Evolutionary conservation across 2,113 vertebrate species (phyloP), one percentile per base, ranked within the genome.

Genomic region (Bubo blakistoni): DNA sequence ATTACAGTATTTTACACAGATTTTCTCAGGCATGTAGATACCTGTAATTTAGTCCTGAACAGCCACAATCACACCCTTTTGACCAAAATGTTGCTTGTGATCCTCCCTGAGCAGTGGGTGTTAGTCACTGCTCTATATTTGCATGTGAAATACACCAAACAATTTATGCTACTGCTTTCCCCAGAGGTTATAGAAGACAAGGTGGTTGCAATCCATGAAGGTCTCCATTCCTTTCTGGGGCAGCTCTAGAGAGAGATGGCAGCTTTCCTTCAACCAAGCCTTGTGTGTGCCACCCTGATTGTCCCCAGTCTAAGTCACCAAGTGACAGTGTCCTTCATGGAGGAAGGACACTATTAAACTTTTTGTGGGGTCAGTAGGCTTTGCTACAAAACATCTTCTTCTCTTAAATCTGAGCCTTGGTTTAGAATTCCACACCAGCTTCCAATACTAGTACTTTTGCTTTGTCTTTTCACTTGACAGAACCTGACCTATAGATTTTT

Each of bases 71-170:
- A 21, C 40, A 86, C 3, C 2, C 7, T 81, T 87, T 79, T 57
- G 27, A 81, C 34, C 52, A 51, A n/a, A n/a, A 13, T 55, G 19
- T 65, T 79, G 6, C 19, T 59, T 44, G 7, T 49, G 67, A 72
- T 49, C 22, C 3, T 3, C 10, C 25, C 16, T 1, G 4, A 80
- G 25, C 5, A 26, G 7, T 29, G 38, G 0, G 5, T 32, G 47
- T 27, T 79, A 42, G 47, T 63, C 17, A 67, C 40, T 0, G 13
- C 19, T 71, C 38, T 46, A 4, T 46, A 42, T 58, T 74, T 66
- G 8, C 3, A 4, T 32, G 8, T 59, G 25, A 85, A 55, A 59
- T 51, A 26, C 80, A 52, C 18, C n/a, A 74, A 66, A 63, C 20
- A 27, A 11, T 72, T 86, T 55, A 72, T 4, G 5, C 11, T 51